These are phyloP conservation scores for Austrofundulus limnaeus DNA, from an alignment of 2,113 vertebrate species.

Conservation along the genomic window DNA sequence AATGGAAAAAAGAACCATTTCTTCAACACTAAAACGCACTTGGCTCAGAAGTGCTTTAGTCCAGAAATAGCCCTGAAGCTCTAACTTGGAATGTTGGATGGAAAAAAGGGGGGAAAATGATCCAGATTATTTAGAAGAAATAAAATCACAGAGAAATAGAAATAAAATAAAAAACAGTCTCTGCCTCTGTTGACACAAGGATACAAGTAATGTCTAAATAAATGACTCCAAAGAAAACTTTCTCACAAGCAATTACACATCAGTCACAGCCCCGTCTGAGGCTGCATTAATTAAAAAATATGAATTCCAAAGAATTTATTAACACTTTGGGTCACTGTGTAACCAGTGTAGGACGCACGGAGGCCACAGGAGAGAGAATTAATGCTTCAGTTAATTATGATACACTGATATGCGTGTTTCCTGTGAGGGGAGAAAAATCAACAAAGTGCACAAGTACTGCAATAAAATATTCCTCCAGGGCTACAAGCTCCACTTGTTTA, in stretches of 20 bases:
- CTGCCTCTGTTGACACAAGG: not conserved
- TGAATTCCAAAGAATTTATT: conserved; percentile 27
- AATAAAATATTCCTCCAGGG: conserved; percentile 21
- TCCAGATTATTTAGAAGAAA: not conserved
- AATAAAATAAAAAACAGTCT: too few species aligned
- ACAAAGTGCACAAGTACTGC: conserved; percentile 14
- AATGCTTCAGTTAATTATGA: conserved; percentile 59
- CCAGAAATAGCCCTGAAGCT: conserved; percentile 26
- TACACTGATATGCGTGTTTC: conserved; percentile 49
- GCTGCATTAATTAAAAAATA: conserved; percentile 37
- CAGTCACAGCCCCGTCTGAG: conserved; percentile 18
- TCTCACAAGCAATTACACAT: not conserved
- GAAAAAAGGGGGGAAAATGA: not conserved
- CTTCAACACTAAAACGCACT: conserved; percentile 11
- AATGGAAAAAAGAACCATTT: conserved; percentile 15
- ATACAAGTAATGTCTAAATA: not conserved
- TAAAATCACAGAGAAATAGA: not conserved
- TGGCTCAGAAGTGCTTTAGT: conserved; percentile 10
- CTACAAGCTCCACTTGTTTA: not conserved
- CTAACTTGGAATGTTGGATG: not conserved
- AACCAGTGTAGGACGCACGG: not conserved
- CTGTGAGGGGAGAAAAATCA: conserved; percentile 19
- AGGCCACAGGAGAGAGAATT: conserved; percentile 27
- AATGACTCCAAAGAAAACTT: not conserved
- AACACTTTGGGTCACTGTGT: conserved; percentile 20